Evolutionary conservation across 2,888 invertebrate genomes (phyloP).

Genomic region (Dryobotodes eremita): DNA sequence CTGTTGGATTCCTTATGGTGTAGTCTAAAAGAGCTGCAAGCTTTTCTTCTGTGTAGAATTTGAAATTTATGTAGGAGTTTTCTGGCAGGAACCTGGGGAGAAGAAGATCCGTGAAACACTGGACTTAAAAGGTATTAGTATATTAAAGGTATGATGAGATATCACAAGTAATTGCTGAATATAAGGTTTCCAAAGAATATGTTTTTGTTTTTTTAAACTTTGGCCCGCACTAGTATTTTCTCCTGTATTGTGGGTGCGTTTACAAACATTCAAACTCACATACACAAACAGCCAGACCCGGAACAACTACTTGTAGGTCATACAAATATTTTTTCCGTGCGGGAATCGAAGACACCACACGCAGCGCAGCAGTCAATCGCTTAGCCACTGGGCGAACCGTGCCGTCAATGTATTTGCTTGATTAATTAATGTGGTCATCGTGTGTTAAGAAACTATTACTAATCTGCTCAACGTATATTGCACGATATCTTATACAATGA

Average conservation of each 20-base stretch:
- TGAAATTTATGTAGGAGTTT: conserved; percentile 80
- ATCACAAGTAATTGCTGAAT: neutral
- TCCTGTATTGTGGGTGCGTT: too few relatives aligned
- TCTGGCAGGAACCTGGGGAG: conserved; percentile 82
- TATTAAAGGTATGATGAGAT: neutral
- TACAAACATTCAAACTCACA: too few relatives aligned
- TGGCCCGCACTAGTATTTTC: too few relatives aligned
- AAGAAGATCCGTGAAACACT: neutral
- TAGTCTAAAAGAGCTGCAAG: conserved; percentile 75
- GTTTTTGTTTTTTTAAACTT: too few relatives aligned
- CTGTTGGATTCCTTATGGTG: conserved; percentile 70
- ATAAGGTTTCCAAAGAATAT: neutral
- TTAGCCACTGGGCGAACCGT: too few relatives aligned
- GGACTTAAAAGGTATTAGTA: neutral
- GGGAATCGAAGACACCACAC: too few relatives aligned
- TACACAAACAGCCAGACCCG: too few relatives aligned
- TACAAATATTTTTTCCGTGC: too few relatives aligned
- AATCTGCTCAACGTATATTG: neutral
- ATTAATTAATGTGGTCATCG: neutral
- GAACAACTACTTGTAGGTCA: too few relatives aligned
- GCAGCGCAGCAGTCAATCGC: too few relatives aligned
- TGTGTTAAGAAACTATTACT: neutral
- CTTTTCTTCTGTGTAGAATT: conserved; percentile 64
- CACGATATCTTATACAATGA: neutral
- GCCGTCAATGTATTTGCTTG: neutral